phyloP scores from a whole-genome alignment of 1,140 invertebrate species.

The Gryllus bimaculatus region DNA sequence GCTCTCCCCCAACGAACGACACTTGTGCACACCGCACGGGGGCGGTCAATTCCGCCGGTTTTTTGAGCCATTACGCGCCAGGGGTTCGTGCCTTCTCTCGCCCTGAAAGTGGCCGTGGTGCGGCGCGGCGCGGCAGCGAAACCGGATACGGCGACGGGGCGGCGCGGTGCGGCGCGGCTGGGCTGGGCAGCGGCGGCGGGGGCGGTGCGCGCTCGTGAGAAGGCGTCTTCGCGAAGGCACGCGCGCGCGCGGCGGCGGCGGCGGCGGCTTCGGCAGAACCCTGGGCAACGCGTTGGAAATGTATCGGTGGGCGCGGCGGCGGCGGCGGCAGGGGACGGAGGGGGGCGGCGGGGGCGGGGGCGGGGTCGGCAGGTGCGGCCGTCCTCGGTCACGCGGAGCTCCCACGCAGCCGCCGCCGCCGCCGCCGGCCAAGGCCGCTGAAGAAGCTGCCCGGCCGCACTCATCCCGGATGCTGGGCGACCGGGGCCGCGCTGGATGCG shows the following conservation, averaged over 20 bases:
- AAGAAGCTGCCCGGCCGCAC: background rate
- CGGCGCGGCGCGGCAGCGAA: background rate
- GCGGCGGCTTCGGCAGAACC: background rate
- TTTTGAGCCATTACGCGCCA: too few species aligned
- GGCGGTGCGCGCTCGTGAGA: background rate
- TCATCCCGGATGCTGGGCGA: background rate
- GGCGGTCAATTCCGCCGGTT: too few species aligned
- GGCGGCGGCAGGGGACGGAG: too few species aligned
- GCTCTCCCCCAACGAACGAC: too few species aligned
- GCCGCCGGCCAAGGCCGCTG: background rate
- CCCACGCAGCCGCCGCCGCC: background rate
- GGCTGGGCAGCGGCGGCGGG: too few species aligned
- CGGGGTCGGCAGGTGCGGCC: background rate
- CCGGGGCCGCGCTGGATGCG: background rate
- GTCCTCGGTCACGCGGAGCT: background rate
- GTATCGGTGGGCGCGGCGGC: slow-evolving; percentile 1
- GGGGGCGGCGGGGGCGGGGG: too few species aligned
- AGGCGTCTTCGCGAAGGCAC: background rate
- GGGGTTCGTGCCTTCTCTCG: too few species aligned
- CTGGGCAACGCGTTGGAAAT: background rate
- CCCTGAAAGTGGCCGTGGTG: too few species aligned
- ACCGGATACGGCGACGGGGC: background rate
- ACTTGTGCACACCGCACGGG: too few species aligned
- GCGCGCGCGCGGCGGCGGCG: too few species aligned
- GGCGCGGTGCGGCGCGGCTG: too few species aligned